Base-by-base conservation (phyloP, 2,113 vertebrate genomes). In the Uria aalge region DNA sequence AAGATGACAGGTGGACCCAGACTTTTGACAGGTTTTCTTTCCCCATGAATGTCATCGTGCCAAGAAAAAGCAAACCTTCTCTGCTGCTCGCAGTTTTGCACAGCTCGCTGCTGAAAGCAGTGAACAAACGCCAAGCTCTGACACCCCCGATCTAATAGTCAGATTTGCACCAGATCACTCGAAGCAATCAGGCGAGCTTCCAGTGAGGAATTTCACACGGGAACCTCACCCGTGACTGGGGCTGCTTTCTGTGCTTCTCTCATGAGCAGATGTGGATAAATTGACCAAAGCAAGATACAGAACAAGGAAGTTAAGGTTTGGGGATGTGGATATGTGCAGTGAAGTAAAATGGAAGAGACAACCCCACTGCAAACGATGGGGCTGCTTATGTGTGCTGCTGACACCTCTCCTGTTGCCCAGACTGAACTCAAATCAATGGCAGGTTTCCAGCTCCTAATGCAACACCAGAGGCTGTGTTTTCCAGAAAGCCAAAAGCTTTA, bases 261-360 rank as follows among this genome's bases (percentile, higher is more conserved):
- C 5, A 1, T 36, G 41, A 56, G 48, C 1, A 63, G 62, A 26
- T 0, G 0, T 6, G 19, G 22, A 26, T 21, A 71, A 38, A 84
- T 9, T 1, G 0, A 66, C 10, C 45, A 84, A 66, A 88, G 24
- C 18, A 78, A 47, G 7, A 14, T 2, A 43, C 11, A 30, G 23
- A 71, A 71, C 20, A 26, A 36, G 9, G 34, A 20, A 26, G 7
- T 18, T 30, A 26, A 52, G 16, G 43, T 50, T 34, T 1, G 2
- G 26, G 53, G 47, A 41, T 43, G 13, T 26, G n/a, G 56, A 57
- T 38, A 27, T 43, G 17, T n/a, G 19, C 22, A 43, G 20, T 17
- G 23, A 76, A 87, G 36, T 40, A 52, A 87, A 82, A 76, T 4
- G 15, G 41, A 76, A 34, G 16, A 62, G 36, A 68, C 6, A 69